Evolutionary conservation across 2,113 vertebrate genomes (phyloP).

Genomic region (Chinchilla lanigera): DNA sequence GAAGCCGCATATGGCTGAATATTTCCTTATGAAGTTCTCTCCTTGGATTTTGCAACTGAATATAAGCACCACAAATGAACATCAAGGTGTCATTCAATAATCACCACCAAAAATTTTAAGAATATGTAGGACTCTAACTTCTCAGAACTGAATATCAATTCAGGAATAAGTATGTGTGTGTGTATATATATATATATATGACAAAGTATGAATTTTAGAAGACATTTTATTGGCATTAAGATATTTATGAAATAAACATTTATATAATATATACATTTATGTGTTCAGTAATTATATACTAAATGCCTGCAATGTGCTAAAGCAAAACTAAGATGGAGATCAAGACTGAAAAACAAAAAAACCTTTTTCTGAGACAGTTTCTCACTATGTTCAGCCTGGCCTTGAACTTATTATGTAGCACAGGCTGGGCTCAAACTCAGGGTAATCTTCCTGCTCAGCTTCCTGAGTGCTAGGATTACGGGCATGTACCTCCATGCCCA

Average conservation of each 20-base stretch:
- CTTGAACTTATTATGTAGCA: neutral
- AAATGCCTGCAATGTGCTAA: neutral
- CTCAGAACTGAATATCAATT: neutral
- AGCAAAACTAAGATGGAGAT: neutral
- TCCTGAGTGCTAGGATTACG: neutral
- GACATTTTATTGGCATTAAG: neutral
- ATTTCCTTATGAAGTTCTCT: neutral
- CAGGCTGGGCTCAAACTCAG: neutral
- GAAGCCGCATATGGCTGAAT: neutral
- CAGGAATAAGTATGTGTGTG: neutral
- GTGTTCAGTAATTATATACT: neutral
- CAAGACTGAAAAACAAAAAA: neutral
- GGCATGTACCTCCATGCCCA: neutral
- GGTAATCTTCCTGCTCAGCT: neutral
- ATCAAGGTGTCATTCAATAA: neutral
- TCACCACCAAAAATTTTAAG: neutral
- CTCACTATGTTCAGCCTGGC: neutral
- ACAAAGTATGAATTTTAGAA: neutral
- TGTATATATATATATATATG: neutral
- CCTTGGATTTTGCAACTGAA: neutral
- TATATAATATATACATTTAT: neutral
- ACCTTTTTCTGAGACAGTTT: too few relatives aligned
- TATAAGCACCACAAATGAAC: neutral
- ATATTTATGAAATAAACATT: neutral
- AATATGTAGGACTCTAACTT: neutral